phyloP scores from a whole-genome alignment of 53 echinoderm and acorn worm genomes.

The Henricia sp. region DNA sequence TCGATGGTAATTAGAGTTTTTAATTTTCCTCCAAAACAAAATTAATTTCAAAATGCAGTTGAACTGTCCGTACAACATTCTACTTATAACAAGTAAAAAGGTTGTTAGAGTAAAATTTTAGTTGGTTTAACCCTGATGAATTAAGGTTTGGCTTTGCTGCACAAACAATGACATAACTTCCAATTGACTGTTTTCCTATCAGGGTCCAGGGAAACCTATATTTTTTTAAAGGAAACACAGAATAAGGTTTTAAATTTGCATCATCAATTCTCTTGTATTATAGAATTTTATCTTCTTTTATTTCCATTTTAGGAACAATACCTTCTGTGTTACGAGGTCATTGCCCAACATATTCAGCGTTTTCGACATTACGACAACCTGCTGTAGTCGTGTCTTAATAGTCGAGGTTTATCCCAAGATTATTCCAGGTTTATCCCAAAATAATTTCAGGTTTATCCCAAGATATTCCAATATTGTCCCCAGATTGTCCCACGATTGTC shows the following conservation, averaged over 20 bases:
- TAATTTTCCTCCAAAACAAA: not conserved
- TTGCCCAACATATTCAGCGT: conserved; percentile 50
- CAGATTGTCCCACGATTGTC: too few species aligned
- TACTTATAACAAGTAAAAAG: not conserved
- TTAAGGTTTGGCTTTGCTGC: not conserved
- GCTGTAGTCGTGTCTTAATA: not conserved
- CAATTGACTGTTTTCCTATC: not conserved
- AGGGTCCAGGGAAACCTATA: not conserved
- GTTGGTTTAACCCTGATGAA: not conserved
- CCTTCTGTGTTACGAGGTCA: conserved; percentile 51
- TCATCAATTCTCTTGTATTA: not conserved
- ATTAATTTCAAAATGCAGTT: not conserved
- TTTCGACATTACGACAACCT: conserved; percentile 76
- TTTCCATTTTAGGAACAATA: conserved; percentile 42
- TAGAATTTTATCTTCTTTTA: not conserved
- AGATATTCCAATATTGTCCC: too few species aligned
- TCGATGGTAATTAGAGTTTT: conserved; percentile 45
- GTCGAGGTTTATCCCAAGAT: not conserved
- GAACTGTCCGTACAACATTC: not conserved
- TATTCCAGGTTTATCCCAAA: too few species aligned
- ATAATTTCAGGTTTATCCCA: too few species aligned
- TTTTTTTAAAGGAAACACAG: not conserved
- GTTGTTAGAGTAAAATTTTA: not conserved
- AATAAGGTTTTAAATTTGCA: not conserved
- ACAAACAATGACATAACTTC: too few species aligned